These are phyloP conservation scores for Chaetodon trifascialis DNA, from an alignment of 2,113 vertebrate species.

Conservation along the genomic window DNA sequence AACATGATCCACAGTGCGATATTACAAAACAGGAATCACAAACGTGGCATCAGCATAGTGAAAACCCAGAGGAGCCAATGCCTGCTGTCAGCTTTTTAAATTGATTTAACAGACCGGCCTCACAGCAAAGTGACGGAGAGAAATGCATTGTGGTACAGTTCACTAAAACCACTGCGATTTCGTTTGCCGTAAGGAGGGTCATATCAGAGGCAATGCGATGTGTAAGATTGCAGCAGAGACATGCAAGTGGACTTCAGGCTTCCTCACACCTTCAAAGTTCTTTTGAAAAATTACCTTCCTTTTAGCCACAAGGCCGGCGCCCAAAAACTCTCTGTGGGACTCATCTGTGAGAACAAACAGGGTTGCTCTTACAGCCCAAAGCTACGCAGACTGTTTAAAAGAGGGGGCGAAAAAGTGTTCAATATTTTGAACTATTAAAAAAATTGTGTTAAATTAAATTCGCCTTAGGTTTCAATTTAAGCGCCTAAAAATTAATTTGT, in stretches of 20 bases:
- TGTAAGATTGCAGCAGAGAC: constrained; percentile 5
- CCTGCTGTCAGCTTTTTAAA: constrained; percentile 18
- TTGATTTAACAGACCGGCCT: constrained; percentile 23
- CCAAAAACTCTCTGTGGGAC: constrained; percentile 32
- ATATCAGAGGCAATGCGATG: neutral
- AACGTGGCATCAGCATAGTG: constrained; percentile 10
- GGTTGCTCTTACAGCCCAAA: constrained; percentile 33
- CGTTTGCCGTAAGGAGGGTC: constrained; percentile 23
- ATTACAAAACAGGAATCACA: constrained; percentile 9
- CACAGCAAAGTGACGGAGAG: constrained; percentile 1
- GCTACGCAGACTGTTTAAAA: neutral
- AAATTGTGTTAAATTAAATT: constrained; percentile 42
- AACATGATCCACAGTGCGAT: neutral
- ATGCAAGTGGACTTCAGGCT: constrained; percentile 22
- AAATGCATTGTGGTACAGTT: neutral
- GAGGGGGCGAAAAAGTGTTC: neutral
- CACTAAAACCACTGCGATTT: constrained; percentile 12
- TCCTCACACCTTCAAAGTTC: constrained; percentile 18
- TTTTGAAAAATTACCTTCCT: constrained; percentile 32
- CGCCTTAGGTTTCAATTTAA: constrained; percentile 45
- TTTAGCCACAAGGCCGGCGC: constrained; percentile 24
- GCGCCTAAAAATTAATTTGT: constrained; percentile 46
- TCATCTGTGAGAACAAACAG: constrained; percentile 53
- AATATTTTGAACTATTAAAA: constrained; percentile 25
- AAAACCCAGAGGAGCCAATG: constrained; percentile 12